These are phyloP conservation scores for Theonella swinhoei DNA, from an alignment of 37 sponge, comb jelly and placozoan genomes.

Conservation along the genomic window DNA sequence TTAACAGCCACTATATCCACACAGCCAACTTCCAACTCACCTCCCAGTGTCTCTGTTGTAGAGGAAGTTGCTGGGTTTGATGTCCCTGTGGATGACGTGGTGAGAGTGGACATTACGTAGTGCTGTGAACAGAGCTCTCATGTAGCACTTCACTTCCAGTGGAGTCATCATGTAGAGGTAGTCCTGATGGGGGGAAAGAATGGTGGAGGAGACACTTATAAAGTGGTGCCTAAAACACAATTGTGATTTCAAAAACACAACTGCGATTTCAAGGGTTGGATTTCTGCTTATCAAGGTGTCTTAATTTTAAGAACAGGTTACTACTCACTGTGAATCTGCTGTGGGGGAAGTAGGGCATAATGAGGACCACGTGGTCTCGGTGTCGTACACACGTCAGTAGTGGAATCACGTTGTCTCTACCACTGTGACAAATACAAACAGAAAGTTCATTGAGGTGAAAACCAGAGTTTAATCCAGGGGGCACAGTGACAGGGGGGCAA, in stretches of 20 bases:
- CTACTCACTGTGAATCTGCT: conserved; percentile 79
- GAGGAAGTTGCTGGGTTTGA: conserved; percentile 98
- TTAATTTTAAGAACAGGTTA: conserved; percentile 3
- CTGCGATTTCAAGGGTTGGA: background rate
- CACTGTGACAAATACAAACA: too few species aligned
- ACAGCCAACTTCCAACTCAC: conserved; percentile 16
- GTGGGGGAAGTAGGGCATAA: conserved; percentile 91
- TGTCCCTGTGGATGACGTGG: too few species aligned
- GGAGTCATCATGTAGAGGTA: conserved; percentile 57
- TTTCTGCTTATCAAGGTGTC: background rate
- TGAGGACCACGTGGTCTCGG: conserved; percentile 83
- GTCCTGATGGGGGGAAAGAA: conserved; percentile 43
- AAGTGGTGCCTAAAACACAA: background rate
- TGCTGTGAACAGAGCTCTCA: conserved; percentile 87
- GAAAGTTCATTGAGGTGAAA: too few species aligned
- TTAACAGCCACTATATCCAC: background rate
- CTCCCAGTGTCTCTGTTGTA: conserved; percentile 68
- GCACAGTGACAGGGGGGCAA: too few species aligned
- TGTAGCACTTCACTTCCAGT: conserved; percentile 69
- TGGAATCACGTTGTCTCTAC: conserved; percentile 74
- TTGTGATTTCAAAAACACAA: too few species aligned
- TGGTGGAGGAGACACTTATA: background rate
- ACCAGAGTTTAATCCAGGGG: too few species aligned
- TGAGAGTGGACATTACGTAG: conserved; percentile 84
- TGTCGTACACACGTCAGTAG: conserved; percentile 71